Evolutionary conservation across 53 echinoderm and acorn worm species (phyloP), one percentile per base, ranked within the genome.

Genomic region (Pentamera pediparva): DNA sequence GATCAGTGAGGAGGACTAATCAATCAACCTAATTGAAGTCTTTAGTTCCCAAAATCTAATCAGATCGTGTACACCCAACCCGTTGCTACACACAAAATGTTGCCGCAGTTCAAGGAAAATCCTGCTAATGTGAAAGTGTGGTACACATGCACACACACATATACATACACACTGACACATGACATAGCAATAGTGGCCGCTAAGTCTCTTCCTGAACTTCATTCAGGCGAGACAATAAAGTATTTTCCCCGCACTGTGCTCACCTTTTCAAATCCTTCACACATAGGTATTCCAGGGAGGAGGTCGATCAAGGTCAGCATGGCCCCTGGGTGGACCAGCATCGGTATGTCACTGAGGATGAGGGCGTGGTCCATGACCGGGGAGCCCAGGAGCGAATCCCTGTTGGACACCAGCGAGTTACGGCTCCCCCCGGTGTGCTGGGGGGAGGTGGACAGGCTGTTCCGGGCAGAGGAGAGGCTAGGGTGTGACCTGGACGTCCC

Each of bases 241-340:
- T 57, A n/a, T 15, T 31, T 62, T 26, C 34, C 32, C 11, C 11
- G 17, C 30, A 9, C 58, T 18, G 58, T 35, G 24, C 67, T 74
- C 22, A 86, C 86, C 86, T 77, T 76, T 6, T 77, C 61, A 40
- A 20, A 41, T 35, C 70, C 65, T 50, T 61, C 32, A 19, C 57
- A 39, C 2, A 40, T 28, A 11, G 56, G 65, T 52, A 87, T 74
- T 17, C 90, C 87, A 28, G 95, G 90, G 35, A 95, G 41, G n/a
- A 95, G 77, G 75, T 95, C 95, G 69, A 95, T 41, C 50, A 95
- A 32, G 1, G 90, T 78, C 17, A 95, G 79, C 22, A 95, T 83
- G 6, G 95, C 95, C 17, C 90, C 89, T 22, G 95, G 85, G 39
- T 95, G 95, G 37, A 95, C 95, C n/a, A 95, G 87, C 53, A 90